Conservation (phyloP, 2,888 invertebrate genomes). For the Macroteleia sp. region DNA sequence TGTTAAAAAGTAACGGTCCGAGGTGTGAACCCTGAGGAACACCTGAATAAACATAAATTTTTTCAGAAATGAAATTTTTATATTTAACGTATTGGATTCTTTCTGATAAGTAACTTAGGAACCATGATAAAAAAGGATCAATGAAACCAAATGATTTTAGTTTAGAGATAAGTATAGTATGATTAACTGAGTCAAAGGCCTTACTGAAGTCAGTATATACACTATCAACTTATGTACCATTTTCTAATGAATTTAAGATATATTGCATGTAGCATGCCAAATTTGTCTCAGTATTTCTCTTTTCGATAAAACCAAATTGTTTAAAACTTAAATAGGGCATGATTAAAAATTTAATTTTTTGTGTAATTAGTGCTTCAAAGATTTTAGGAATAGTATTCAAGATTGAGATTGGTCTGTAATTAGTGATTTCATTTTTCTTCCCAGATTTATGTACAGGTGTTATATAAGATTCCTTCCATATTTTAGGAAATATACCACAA, state of each 20-base stretch:
- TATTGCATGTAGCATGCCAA: too few relatives aligned
- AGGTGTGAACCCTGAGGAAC: slow-evolving; percentile 22
- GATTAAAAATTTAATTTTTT: background rate
- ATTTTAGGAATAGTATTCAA: background rate
- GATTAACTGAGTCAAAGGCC: background rate
- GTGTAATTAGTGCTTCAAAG: background rate
- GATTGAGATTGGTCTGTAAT: background rate
- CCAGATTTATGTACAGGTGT: background rate
- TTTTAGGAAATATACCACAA: background rate
- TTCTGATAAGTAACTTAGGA: background rate
- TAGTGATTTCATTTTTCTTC: background rate
- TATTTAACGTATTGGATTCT: slow-evolving; percentile 5
- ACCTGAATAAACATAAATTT: slow-evolving; percentile 1
- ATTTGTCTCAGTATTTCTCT: background rate
- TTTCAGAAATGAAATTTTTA: background rate
- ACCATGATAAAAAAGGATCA: background rate
- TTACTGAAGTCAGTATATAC: background rate
- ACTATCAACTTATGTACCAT: background rate
- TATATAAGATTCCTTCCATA: background rate
- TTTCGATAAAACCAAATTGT: background rate
- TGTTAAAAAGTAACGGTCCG: slow-evolving; percentile 7
- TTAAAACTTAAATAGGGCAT: background rate
- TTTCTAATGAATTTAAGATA: too few relatives aligned
- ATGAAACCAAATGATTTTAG: slow-evolving; percentile 1
- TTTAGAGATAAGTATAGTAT: too few relatives aligned